These are phyloP conservation scores for Andrena chrysosceles DNA, from an alignment of 2,888 invertebrate genomes.

Conservation along the genomic window DNA sequence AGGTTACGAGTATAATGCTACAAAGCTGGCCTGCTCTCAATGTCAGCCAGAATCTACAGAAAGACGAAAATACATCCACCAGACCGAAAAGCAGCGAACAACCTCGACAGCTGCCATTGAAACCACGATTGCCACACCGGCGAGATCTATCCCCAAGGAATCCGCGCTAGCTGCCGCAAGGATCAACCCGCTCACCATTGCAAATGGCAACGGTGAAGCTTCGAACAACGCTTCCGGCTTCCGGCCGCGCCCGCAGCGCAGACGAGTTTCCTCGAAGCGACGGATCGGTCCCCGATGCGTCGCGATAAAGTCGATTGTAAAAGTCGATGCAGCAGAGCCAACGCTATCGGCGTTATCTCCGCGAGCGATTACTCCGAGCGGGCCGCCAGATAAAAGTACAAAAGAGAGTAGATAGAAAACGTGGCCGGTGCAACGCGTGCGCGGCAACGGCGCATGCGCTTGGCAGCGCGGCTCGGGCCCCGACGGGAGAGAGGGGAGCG, in stretches of 20 bases:
- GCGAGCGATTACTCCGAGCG: constrained; percentile 2
- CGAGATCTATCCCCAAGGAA: neutral
- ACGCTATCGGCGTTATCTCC: constrained; percentile 2
- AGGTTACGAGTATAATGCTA: no score
- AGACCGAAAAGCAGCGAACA: no score
- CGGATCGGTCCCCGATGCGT: neutral
- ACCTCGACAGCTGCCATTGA: neutral
- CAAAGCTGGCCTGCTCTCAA: no score
- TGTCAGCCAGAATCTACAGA: no score
- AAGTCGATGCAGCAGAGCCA: constrained; percentile 7
- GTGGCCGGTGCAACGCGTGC: no score
- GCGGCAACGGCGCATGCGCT: neutral
- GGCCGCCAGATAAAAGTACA: neutral
- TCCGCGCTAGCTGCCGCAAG: neutral
- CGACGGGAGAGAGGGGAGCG: neutral
- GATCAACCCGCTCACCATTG: neutral
- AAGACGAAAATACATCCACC: no score
- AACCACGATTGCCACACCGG: neutral
- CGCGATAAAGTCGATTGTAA: constrained; percentile 20
- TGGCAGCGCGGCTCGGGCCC: neutral
- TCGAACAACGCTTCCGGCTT: constrained; percentile 15
- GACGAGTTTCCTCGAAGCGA: constrained; percentile 12
- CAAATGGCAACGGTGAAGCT: neutral
- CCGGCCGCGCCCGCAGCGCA: neutral
- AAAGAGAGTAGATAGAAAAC: constrained; percentile 7